Percentiles rank a stretch among this genome's conserved stretches.
Conservation (phyloP, 2,888 invertebrate genomes). For the Lacanobia wlatinum region DNA sequence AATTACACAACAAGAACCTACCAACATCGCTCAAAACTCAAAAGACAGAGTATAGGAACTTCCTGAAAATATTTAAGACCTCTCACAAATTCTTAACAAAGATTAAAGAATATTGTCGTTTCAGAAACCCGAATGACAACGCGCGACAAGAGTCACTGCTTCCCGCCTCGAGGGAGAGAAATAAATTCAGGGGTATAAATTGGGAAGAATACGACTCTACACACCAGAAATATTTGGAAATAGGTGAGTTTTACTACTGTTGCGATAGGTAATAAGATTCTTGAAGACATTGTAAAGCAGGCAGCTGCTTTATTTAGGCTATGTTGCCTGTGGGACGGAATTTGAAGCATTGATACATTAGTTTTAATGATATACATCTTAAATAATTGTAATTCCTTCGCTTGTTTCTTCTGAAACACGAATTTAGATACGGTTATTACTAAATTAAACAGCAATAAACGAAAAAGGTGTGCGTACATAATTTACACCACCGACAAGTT, state of each 20-base stretch:
- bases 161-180: conserved; percentile 95
- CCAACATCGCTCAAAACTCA: neutral
- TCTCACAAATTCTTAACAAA: conserved; percentile 15
- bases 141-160: conserved; percentile 94
- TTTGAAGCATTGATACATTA: no score
- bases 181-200: conserved; percentile 94
- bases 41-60: conserved; percentile 1
- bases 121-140: conserved; percentile 96
- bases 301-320: neutral
- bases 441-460: no score
- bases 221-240: conserved; percentile 98
- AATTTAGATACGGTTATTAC: no score
- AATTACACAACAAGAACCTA: neutral
- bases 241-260: conserved; percentile 92
- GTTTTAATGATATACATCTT: no score
- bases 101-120: conserved; percentile 56
- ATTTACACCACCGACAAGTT: no score
- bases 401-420: no score
- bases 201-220: conserved; percentile 98
- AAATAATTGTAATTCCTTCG: no score
- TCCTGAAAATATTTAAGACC: neutral
- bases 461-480: no score
- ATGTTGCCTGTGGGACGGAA: neutral
- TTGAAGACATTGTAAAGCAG: neutral
- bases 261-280: neutral